phyloP scores from a whole-genome alignment of 2,888 invertebrate genomes.

The Drosophila subsilvestris region DNA sequence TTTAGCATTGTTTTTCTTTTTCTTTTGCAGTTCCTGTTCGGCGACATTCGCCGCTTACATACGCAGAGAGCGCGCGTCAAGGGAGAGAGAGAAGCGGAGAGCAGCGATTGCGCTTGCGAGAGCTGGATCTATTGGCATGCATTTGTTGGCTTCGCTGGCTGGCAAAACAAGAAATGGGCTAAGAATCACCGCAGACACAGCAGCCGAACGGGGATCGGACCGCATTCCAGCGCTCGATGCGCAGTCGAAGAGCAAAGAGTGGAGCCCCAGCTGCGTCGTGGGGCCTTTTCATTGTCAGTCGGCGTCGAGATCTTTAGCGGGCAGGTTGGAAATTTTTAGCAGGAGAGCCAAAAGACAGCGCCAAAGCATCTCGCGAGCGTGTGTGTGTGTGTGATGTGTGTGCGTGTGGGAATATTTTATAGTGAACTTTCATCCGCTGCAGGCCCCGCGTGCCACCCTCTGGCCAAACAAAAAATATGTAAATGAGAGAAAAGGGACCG shows the following conservation, averaged over 20 bases:
- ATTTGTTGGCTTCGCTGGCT: slow-evolving; percentile 6
- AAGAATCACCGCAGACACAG: slow-evolving; percentile 62
- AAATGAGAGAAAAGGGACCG: slow-evolving; percentile 43
- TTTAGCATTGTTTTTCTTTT: slow-evolving; percentile 2
- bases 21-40: slow-evolving; percentile 35
- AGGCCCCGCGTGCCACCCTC: slow-evolving; percentile 32
- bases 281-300: slow-evolving; percentile 46
- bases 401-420: slow-evolving; percentile 39
- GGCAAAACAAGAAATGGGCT: slow-evolving; percentile 62
- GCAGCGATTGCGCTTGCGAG: slow-evolving; percentile 15
- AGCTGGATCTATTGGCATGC: slow-evolving; percentile 18
- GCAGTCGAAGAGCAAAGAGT: slow-evolving; percentile 36
- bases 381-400: slow-evolving; percentile 35
- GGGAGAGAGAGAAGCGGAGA: neutral
- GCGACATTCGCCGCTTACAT: slow-evolving; percentile 18
- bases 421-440: slow-evolving; percentile 64
- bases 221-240: slow-evolving; percentile 67
- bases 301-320: slow-evolving; percentile 66
- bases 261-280: slow-evolving; percentile 30
- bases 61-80: neutral
- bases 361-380: slow-evolving; percentile 38
- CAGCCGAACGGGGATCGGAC: slow-evolving; percentile 42
- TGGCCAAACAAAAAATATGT: slow-evolving; percentile 28
- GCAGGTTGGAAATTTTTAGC: slow-evolving; percentile 44
- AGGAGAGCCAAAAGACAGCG: slow-evolving; percentile 17